A percentile compares a stretch with the other conserved stretches of the same genome.
These are phyloP conservation scores for Sylvietta virens DNA, from an alignment of 2,113 vertebrate genomes.

Conservation along the genomic window DNA sequence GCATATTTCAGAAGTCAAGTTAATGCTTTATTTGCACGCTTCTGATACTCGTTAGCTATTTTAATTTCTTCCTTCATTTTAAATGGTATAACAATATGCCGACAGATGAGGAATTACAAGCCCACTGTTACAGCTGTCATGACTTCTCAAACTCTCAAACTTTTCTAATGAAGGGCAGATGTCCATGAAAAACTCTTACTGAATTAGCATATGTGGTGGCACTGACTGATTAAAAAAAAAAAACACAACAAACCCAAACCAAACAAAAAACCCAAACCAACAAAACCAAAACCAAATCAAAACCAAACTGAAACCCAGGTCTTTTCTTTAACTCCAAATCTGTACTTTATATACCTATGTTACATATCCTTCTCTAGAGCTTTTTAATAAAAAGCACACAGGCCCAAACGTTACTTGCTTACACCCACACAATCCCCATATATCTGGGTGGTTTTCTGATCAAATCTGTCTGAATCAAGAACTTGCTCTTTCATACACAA, in stretches of 20 bases:
- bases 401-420: neutral
- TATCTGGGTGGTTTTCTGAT: neutral
- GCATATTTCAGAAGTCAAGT: slow-evolving; percentile 10
- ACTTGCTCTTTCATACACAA: neutral
- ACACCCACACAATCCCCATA: neutral
- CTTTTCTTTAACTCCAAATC: neutral
- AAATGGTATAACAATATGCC: neutral
- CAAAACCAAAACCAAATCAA: neutral
- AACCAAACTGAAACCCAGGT: neutral
- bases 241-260: neutral
- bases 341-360: neutral
- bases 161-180: slow-evolving; percentile 37
- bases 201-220: neutral
- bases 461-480: neutral
- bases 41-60: neutral
- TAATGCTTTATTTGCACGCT: neutral
- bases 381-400: neutral
- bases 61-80: slow-evolving; percentile 30
- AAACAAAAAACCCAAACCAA: neutral
- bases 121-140: slow-evolving; percentile 43
- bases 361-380: neutral
- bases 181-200: neutral
- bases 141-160: slow-evolving; percentile 7
- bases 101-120: slow-evolving; percentile 36
- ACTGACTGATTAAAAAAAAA: neutral